A percentile compares a stretch with the other conserved stretches of the same genome.
Evolutionary conservation across 2,888 invertebrate genomes (phyloP).

Genomic region (Hesperia comma): DNA sequence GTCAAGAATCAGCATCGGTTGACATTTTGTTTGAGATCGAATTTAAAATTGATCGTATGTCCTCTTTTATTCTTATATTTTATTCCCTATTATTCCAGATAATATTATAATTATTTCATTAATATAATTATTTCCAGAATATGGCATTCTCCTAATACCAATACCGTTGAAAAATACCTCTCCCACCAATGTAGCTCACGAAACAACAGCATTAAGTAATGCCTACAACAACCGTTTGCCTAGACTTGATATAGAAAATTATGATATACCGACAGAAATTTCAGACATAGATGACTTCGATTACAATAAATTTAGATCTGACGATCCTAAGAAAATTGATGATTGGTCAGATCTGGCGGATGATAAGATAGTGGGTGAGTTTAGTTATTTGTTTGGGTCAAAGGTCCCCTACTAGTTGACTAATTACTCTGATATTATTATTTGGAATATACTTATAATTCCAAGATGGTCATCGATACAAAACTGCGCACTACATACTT

Average conservation of each 20-base stretch:
- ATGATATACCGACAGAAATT: slow-evolving; percentile 61
- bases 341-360: slow-evolving; percentile 48
- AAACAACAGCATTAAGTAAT: neutral
- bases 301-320: slow-evolving; percentile 51
- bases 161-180: slow-evolving; percentile 41
- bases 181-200: slow-evolving; percentile 9
- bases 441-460: too few relatives aligned
- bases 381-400: too few relatives aligned
- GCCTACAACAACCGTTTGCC: neutral
- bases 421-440: too few relatives aligned
- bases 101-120: too few relatives aligned
- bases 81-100: too few relatives aligned
- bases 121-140: slow-evolving; percentile 54
- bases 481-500: too few relatives aligned
- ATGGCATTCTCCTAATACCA: slow-evolving; percentile 67
- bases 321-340: slow-evolving; percentile 23
- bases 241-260: slow-evolving; percentile 62
- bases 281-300: slow-evolving; percentile 65
- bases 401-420: too few relatives aligned
- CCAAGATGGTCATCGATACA: too few relatives aligned
- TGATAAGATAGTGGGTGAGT: slow-evolving; percentile 69
- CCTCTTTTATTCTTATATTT: too few relatives aligned
- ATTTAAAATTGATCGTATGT: too few relatives aligned
- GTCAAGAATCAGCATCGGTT: too few relatives aligned
- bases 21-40: too few relatives aligned